Conservation (phyloP, 92 coral and sea anemone genomes). For the Parazoanthus swiftii region DNA sequence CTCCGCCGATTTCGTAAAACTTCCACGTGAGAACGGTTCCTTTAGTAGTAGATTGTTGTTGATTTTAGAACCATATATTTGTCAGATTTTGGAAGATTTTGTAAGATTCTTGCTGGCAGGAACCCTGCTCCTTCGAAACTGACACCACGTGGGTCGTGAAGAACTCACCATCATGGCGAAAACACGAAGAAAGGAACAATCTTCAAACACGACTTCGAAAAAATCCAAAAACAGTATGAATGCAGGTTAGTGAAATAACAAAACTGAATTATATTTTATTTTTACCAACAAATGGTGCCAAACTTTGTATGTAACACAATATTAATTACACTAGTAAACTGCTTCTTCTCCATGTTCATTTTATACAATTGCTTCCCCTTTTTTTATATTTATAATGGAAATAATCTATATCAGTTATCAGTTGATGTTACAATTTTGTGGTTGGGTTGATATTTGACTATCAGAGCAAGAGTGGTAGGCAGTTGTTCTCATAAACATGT, state of each 20-base stretch:
- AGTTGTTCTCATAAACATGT: not conserved
- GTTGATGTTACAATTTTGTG: not conserved
- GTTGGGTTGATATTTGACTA: not conserved
- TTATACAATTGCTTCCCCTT: no score
- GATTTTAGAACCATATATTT: not conserved
- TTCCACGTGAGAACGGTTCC: not conserved
- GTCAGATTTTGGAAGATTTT: not conserved
- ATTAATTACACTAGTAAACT: no score
- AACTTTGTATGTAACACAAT: not conserved
- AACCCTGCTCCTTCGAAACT: not conserved
- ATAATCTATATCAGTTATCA: no score
- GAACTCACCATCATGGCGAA: conserved; percentile 59
- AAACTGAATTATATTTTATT: not conserved
- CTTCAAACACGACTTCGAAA: conserved; percentile 44
- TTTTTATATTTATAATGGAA: no score
- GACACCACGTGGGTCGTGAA: not conserved
- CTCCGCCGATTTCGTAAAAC: not conserved
- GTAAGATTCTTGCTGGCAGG: not conserved
- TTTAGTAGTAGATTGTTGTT: not conserved
- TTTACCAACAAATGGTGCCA: not conserved
- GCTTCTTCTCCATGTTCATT: no score
- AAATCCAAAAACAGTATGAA: conserved; percentile 76
- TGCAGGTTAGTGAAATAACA: conserved; percentile 54
- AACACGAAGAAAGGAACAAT: conserved; percentile 55
- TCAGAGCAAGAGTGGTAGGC: not conserved